These are phyloP conservation scores for Lepus oiostolus DNA, from an alignment of 2,797 vertebrate genomes.

Conservation along the genomic window DNA sequence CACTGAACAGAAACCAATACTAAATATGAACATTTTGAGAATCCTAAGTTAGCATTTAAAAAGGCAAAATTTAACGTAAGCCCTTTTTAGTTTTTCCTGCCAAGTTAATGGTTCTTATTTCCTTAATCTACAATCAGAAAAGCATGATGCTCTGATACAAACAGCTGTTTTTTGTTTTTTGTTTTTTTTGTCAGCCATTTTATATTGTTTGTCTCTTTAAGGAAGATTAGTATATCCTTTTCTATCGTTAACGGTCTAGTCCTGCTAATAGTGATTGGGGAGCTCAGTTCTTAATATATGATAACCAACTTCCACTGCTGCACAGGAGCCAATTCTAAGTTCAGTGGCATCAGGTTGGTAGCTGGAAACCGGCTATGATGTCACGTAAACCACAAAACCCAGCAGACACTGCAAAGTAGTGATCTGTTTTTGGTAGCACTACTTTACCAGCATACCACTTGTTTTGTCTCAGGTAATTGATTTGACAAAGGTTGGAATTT, in stretches of 20 bases:
- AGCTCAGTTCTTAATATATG: background rate
- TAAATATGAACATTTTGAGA: background rate
- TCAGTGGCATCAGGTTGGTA: background rate
- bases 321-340: background rate
- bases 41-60: background rate
- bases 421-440: background rate
- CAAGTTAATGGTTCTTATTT: background rate
- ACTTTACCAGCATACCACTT: background rate
- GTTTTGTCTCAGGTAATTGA: background rate
- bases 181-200: background rate
- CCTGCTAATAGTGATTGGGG: background rate
- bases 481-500: background rate
- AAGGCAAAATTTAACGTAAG: background rate
- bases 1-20: background rate
- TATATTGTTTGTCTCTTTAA: background rate
- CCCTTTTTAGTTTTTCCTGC: background rate
- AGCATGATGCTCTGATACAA: background rate
- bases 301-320: background rate
- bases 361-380: background rate
- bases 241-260: background rate
- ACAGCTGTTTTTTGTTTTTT: background rate
- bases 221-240: background rate
- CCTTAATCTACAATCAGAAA: conserved; percentile 17
- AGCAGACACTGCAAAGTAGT: background rate
- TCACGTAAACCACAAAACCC: background rate